Base-by-base conservation (phyloP, 1,140 invertebrate species). In the Luehdorfia chinensis region DNA sequence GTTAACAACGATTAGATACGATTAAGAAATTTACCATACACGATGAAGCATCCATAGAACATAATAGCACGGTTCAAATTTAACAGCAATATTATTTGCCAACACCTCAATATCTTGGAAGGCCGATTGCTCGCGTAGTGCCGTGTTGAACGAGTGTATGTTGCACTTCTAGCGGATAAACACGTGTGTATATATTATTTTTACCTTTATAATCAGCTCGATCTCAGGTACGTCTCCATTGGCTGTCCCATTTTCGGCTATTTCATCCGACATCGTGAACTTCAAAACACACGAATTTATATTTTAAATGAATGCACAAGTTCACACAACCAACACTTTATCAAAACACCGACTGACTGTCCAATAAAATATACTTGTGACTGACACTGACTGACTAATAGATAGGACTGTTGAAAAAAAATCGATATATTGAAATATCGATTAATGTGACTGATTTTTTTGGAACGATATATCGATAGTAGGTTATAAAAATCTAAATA, bases 141-240 rank as follows among this genome's bases (percentile, higher is more conserved):
- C 55, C 59, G 65, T 66, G 63, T 61, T 70, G 64, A 69, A 62
- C 58, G 48, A 50, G 19, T 45, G 47, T 41, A 53, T 47, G 43
- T 50, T 55, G 53, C 48, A 75, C 66, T 69, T 71, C 58, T 75
- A 55, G 54, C 34, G 39, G 47, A 43, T 41, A 37, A 68, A 74
- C 65, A 72, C 68, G 66, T 67, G 69, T 59, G 58, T 57, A 67
- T 55, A 67, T 55, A 53, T 41, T 45, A 65, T 53, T 31, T 27
- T 25, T 84, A 93, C 93, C 92, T 94, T 94, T 59, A 94, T 94
- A 61, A 94, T 94, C 55, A 94, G 87, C 86, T 94, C 93, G 69
- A 94, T 93, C 85, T 94, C 93, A 27, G 92, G 92, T 60, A 93
- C 92, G 67, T 92, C 91, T 63, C 90, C 91, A 79, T 92, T 91